Evolutionary conservation across 2,888 invertebrate genomes (phyloP), one percentile per base, ranked within the genome.

Genomic region (Didymodactylos carnosus): DNA sequence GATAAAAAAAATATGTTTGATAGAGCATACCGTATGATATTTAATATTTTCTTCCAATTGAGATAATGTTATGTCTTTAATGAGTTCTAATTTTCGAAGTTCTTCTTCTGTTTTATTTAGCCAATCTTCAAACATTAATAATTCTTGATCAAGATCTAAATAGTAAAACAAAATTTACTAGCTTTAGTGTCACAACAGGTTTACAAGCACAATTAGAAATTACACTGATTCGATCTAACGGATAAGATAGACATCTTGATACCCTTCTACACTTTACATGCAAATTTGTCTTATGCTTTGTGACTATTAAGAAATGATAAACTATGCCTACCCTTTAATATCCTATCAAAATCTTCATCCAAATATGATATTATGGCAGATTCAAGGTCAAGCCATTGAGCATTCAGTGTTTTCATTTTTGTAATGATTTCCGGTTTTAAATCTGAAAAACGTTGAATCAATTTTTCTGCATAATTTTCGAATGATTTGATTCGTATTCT

Each of bases 401-500:
- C 19, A 35, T 35, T 35, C 29, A 62, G 29, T 19, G n/a, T 62
- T 35, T 62, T 14, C n/a, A 62, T 62, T n/a, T 62, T 62, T 13
- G 7, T n/a, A 11, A 87, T 86, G 75, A 91, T 88, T 83, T 88
- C 88, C 77, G 88, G 88, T 79, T 86, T 86, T 78, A 87, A 84
- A 78, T 86, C 85, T 73, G 88, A 88, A 81, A 86, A 86, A 73
- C 87, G 85, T 78, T 86, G 83, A 78, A 89, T 87, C 77, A 91
- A 85, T 82, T 89, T 88, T 80, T 87, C 87, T 76, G 89, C 89
- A 83, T 90, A 90, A 80, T 90, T 90, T 78, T 89, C 88, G 81
- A 91, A 90, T 82, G 89, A 86, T 79, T 88, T 86, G 77, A 89
- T 87, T 76, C 89, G 86, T 70, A 88, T 88, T 78, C 88, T 88